These are phyloP conservation scores for Scaptomyza pallida DNA, from an alignment of 1,140 invertebrate genomes.

Conservation along the genomic window DNA sequence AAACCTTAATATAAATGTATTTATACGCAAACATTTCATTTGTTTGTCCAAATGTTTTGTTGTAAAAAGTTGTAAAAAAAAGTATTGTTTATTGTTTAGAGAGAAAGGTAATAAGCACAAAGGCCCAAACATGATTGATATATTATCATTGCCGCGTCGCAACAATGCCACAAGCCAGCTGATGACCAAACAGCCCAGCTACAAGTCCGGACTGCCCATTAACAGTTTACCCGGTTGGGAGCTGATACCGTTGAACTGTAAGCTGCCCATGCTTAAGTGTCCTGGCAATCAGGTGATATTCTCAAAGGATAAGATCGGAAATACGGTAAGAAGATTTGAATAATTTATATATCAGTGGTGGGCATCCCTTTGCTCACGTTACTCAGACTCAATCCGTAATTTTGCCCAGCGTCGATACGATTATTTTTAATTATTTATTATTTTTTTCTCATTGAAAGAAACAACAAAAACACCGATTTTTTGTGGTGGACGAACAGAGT, in stretches of 20 bases:
- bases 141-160: slow-evolving; percentile 72
- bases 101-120: not conserved
- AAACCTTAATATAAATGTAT: too few relatives aligned
- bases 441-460: too few relatives aligned
- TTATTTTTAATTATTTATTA: too few relatives aligned
- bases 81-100: not conserved
- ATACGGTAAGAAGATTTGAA: slow-evolving; percentile 54
- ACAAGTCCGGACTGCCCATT: slow-evolving; percentile 69
- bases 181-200: slow-evolving; percentile 40
- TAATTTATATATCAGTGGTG: too few relatives aligned
- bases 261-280: slow-evolving; percentile 80
- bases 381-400: too few relatives aligned
- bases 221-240: slow-evolving; percentile 82
- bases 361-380: too few relatives aligned
- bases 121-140: slow-evolving; percentile 59
- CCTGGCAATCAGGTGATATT: slow-evolving; percentile 80
- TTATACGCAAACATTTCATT: not conserved
- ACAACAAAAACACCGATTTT: too few relatives aligned
- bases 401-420: too few relatives aligned
- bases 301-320: slow-evolving; percentile 77
- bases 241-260: slow-evolving; percentile 71
- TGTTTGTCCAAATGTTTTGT: slow-evolving; percentile 5
- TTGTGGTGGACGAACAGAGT: too few relatives aligned
- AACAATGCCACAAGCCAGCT: slow-evolving; percentile 57
- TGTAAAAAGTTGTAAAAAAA: not conserved